Evolutionary conservation across 1,140 invertebrate species (phyloP).

Genomic region (Lepidurus couesii): DNA sequence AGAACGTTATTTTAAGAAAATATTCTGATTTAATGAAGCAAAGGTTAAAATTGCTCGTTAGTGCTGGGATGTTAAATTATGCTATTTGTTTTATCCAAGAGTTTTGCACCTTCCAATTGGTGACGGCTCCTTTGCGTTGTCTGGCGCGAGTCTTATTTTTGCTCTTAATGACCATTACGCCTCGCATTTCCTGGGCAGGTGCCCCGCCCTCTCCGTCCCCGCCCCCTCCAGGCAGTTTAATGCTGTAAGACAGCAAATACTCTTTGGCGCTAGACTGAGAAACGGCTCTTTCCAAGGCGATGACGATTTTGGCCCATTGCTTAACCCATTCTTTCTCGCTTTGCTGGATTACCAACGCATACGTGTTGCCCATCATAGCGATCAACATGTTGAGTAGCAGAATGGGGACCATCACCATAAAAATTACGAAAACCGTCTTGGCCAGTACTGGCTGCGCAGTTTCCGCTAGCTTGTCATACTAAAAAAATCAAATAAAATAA

Average conservation of each 20-base stretch:
- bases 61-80: not conserved
- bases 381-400: conserved; percentile 94
- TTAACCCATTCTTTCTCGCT: conserved; percentile 99
- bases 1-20: not conserved
- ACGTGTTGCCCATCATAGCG: conserved; percentile 99
- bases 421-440: conserved; percentile 91
- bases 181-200: conserved; percentile 72
- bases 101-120: conserved; percentile 86
- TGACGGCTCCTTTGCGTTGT: conserved; percentile 90
- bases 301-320: conserved; percentile 98
- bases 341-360: conserved; percentile 93
- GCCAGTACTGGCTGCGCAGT: conserved; percentile 85
- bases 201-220: conserved; percentile 53
- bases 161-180: conserved; percentile 96
- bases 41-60: no score
- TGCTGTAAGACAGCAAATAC: conserved; percentile 91
- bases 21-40: no score
- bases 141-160: conserved; percentile 93
- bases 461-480: conserved; percentile 85
- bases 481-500: conserved; percentile 42
- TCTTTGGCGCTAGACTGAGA: conserved; percentile 79
- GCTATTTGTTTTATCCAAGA: not conserved
- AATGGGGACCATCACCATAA: conserved; percentile 96
- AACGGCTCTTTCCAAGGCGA: conserved; percentile 86
- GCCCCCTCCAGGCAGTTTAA: conserved; percentile 71